phyloP scores from a whole-genome alignment of 2,888 invertebrate species.

The Pollenia amentaria region DNA sequence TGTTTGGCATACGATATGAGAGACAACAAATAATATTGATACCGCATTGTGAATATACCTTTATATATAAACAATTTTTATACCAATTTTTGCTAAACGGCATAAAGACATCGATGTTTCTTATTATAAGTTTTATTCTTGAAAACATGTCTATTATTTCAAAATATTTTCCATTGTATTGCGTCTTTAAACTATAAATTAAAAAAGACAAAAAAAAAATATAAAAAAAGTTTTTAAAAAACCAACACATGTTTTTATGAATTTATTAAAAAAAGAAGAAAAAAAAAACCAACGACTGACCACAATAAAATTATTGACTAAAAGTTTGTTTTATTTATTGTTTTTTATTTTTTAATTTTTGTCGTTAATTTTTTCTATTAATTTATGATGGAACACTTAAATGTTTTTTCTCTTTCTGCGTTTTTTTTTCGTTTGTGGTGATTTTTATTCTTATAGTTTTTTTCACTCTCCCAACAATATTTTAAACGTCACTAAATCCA shows the following conservation, averaged over 20 bases:
- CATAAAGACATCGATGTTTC: too few species aligned
- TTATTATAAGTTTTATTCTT: too few species aligned
- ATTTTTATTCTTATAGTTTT: constrained; percentile 1
- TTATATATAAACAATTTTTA: too few species aligned
- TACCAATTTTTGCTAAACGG: too few species aligned
- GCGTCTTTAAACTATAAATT: background rate
- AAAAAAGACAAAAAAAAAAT: background rate
- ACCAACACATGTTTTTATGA: constrained; percentile 36
- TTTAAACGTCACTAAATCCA: constrained; percentile 62
- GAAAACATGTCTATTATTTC: background rate
- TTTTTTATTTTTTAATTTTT: constrained; percentile 2
- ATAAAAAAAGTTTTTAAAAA: background rate
- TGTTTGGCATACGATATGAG: too few species aligned
- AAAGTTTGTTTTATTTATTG: constrained; percentile 43
- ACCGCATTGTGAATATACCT: too few species aligned
- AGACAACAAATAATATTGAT: too few species aligned
- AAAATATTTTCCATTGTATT: constrained; percentile 24
- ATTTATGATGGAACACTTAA: constrained; percentile 27
- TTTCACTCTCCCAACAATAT: background rate
- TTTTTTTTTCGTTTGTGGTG: constrained; percentile 9
- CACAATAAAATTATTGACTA: constrained; percentile 41
- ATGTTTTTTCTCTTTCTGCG: constrained; percentile 11
- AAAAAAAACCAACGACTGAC: background rate
- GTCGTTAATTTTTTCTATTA: background rate
- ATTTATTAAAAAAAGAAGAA: constrained; percentile 31